phyloP scores from a whole-genome alignment of 37 sponge, comb jelly and placozoan genomes.

The Axinella damicornis region DNA sequence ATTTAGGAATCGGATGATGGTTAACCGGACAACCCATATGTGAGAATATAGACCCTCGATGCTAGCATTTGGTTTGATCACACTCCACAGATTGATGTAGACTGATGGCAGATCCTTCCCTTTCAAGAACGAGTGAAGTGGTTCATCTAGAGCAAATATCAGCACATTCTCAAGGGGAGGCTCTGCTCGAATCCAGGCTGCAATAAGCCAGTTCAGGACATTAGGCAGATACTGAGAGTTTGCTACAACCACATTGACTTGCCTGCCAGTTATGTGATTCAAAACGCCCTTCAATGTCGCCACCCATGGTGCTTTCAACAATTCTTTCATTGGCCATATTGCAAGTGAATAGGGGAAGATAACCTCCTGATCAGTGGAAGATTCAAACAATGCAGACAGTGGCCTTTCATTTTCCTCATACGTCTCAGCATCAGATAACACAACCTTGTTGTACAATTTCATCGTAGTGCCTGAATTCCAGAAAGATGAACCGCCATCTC shows the following conservation, averaged over 20 bases:
- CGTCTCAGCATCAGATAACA: too few species aligned
- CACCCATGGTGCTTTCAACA: conserved; percentile 1
- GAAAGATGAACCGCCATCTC: too few species aligned
- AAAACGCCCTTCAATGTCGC: not conserved
- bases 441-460: too few species aligned
- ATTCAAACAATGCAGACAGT: too few species aligned
- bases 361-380: not conserved
- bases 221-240: conserved; percentile 12
- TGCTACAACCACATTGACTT: conserved; percentile 9
- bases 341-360: not conserved
- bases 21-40: conserved; percentile 35
- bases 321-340: not conserved
- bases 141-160: conserved; percentile 39
- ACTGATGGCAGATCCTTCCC: conserved; percentile 18
- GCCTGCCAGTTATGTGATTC: not conserved
- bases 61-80: not conserved
- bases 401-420: too few species aligned
- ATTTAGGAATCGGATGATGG: conserved; percentile 40
- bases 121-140: not conserved
- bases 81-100: conserved; percentile 1
- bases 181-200: not conserved
- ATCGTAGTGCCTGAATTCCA: too few species aligned
- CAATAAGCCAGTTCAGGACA: conserved; percentile 58
- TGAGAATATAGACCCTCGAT: conserved; percentile 13
- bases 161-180: conserved; percentile 42